These are phyloP conservation scores for Bombylius discolor DNA, from an alignment of 2,888 invertebrate genomes.

Conservation along the genomic window DNA sequence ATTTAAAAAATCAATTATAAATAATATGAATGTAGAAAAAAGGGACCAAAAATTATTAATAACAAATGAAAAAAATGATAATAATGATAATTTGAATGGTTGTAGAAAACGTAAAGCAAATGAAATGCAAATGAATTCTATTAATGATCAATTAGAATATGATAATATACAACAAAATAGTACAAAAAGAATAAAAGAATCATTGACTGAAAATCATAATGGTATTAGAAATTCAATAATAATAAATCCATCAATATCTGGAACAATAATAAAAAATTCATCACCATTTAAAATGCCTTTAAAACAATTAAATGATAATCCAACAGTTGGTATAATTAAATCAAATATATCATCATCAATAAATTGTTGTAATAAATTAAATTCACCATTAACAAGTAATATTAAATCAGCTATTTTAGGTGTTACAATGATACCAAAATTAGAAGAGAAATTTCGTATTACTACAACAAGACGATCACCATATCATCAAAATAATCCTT, in stretches of 20 bases:
- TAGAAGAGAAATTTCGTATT: constrained; percentile 18
- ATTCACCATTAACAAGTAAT: constrained; percentile 14
- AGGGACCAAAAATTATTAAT: background rate
- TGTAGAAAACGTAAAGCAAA: background rate
- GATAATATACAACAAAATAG: background rate
- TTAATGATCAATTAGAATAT: background rate
- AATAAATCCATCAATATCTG: background rate
- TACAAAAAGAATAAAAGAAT: background rate
- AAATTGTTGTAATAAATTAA: constrained; percentile 1
- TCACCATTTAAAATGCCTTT: constrained; percentile 29
- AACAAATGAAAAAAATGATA: background rate
- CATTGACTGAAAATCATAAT: background rate
- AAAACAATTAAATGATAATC: constrained; percentile 27
- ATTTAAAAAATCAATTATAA: too few relatives aligned
- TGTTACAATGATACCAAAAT: constrained; percentile 16
- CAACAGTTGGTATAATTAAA: constrained; percentile 8
- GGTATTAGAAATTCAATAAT: background rate
- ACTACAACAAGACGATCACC: background rate
- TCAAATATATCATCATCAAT: background rate
- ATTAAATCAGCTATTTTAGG: constrained; percentile 20
- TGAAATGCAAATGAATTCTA: background rate
- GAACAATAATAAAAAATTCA: background rate
- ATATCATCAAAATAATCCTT: too few relatives aligned
- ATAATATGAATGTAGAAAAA: background rate
- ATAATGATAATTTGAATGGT: background rate